These are phyloP conservation scores for Bos taurus DNA, from an alignment of 2,113 vertebrate genomes.

Conservation along the genomic window DNA sequence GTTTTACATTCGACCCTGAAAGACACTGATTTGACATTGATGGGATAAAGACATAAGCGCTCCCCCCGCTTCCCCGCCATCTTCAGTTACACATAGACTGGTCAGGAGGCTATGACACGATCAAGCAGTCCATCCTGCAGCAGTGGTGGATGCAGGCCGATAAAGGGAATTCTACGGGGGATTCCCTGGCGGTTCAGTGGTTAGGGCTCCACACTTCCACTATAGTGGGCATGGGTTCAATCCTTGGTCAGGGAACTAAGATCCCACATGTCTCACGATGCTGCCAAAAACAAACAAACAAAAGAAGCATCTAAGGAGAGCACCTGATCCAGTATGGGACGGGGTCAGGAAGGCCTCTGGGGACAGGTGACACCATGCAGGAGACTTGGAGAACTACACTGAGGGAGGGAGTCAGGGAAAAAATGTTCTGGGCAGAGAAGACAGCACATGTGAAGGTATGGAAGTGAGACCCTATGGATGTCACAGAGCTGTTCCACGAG, in stretches of 20 bases:
- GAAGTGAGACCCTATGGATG: neutral
- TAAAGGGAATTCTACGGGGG: neutral
- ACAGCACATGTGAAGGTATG: neutral
- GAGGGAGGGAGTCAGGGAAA: neutral
- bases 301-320: neutral
- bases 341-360: neutral
- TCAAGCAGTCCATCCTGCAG: neutral
- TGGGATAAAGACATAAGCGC: neutral
- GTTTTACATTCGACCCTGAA: neutral
- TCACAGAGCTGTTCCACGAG: neutral
- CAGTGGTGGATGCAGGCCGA: neutral
- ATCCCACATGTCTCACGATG: neutral
- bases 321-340: neutral
- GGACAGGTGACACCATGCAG: neutral
- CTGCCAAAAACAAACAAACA: neutral
- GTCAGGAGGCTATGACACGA: neutral
- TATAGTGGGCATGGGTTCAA: fast-evolving
- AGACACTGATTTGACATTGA: neutral
- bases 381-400: neutral
- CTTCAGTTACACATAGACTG: neutral
- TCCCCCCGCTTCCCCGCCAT: fast-evolving
- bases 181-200: neutral
- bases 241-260: neutral
- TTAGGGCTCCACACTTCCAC: neutral
- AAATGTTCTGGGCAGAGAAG: neutral